phyloP scores from a whole-genome alignment of 2,113 vertebrate species.

The Pseudorectes ferrugineus region DNA sequence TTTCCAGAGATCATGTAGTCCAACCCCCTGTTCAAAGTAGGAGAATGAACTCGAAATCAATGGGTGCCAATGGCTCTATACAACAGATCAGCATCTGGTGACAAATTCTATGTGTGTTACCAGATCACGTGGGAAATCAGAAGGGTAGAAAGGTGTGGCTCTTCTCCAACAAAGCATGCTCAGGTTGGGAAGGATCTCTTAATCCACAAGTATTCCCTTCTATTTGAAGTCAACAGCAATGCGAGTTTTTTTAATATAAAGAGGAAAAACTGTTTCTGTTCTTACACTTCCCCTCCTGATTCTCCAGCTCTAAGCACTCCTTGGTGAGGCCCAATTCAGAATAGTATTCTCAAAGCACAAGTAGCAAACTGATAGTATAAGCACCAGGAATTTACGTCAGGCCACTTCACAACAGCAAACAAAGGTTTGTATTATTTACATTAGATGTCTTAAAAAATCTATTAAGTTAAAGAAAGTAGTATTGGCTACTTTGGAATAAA shows the following conservation, averaged over 20 bases:
- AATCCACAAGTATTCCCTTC: background rate
- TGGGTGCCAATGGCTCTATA: background rate
- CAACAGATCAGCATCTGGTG: background rate
- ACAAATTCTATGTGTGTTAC: background rate
- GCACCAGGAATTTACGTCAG: background rate
- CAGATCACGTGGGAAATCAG: fast-evolving
- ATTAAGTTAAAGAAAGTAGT: background rate
- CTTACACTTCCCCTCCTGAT: background rate
- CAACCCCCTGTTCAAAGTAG: background rate
- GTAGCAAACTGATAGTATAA: background rate
- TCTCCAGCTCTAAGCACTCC: background rate
- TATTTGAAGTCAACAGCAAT: background rate
- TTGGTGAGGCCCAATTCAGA: background rate
- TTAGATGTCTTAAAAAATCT: background rate
- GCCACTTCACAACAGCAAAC: background rate
- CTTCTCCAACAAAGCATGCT: background rate
- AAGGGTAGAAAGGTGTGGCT: background rate
- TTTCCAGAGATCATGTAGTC: background rate
- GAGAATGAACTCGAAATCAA: background rate
- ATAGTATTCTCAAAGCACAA: background rate
- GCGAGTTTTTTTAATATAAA: fast-evolving
- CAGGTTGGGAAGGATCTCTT: background rate
- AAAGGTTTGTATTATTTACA: background rate
- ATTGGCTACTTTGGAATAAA: background rate
- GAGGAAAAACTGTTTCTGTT: background rate